Conservation (phyloP, 2,113 vertebrate species). For the Condylura cristata region DNA sequence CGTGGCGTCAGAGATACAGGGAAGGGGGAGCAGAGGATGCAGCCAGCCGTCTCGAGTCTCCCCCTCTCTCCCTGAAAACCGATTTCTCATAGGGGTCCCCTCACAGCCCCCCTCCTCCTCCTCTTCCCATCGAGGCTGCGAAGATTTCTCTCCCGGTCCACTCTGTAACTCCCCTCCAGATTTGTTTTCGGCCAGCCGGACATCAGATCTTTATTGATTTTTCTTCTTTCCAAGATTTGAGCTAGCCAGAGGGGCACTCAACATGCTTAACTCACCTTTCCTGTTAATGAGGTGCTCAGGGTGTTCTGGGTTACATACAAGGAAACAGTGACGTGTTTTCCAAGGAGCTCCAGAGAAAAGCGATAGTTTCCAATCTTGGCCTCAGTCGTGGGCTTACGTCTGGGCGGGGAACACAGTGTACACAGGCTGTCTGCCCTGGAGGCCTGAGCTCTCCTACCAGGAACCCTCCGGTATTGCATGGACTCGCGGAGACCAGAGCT, state of each 20-base stretch:
- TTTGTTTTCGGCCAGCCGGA: not conserved
- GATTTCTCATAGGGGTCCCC: not conserved
- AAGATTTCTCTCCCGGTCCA: not conserved
- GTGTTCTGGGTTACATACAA: not conserved
- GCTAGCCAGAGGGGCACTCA: not conserved
- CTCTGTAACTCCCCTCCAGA: not conserved
- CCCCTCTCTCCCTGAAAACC: not conserved
- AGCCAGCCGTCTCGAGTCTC: too few species aligned
- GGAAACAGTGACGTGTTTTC: not conserved
- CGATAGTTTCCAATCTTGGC: not conserved
- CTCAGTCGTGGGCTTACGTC: not conserved
- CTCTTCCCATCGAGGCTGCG: not conserved
- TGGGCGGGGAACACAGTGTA: not conserved
- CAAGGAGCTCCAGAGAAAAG: not conserved
- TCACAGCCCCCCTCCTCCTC: not conserved
- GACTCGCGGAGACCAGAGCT: not conserved
- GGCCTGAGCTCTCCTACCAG: too few species aligned
- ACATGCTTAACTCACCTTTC: not conserved
- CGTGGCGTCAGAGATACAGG: not conserved
- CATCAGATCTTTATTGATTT: not conserved
- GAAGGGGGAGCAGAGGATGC: not conserved
- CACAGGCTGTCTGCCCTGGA: too few species aligned
- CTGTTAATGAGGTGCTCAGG: not conserved
- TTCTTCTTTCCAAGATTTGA: not conserved
- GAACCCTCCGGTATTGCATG: accelerated